phyloP scores from a whole-genome alignment of 1,140 invertebrate genomes.

The Acromyrmex echinatior region DNA sequence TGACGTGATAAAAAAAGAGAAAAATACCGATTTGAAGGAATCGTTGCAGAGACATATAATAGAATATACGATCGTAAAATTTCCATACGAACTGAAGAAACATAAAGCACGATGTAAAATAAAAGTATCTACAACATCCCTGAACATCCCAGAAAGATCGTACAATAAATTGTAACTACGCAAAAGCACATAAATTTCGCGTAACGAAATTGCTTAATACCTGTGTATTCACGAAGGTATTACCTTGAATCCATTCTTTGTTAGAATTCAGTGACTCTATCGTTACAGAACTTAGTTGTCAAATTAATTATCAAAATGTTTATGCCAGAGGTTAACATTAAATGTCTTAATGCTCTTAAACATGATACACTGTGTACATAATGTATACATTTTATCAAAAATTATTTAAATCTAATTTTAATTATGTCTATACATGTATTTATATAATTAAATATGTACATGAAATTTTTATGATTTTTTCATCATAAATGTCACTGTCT shows the following conservation, averaged over 20 bases:
- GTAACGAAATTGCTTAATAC: slow-evolving; percentile 15
- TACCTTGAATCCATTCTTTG: background rate
- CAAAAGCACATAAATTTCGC: background rate
- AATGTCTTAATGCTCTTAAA: background rate
- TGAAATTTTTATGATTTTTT: background rate
- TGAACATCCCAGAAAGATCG: background rate
- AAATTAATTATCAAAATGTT: background rate
- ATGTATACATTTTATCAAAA: background rate
- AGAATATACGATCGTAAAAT: background rate
- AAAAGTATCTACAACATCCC: background rate
- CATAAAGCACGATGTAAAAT: background rate
- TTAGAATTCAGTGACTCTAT: background rate
- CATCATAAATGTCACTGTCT: background rate
- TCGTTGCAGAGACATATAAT: background rate
- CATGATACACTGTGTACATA: background rate
- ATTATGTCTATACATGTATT: background rate
- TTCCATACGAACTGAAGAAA: background rate
- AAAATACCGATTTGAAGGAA: background rate
- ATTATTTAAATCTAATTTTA: background rate
- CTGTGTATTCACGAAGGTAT: background rate
- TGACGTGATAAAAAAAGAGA: background rate
- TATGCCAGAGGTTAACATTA: background rate
- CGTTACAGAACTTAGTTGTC: background rate
- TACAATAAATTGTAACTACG: background rate
- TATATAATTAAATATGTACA: background rate